Percentiles rank a stretch among this genome's conserved stretches.
Conservation (phyloP, 2,888 invertebrate species). For the Yponomeuta malinellus region DNA sequence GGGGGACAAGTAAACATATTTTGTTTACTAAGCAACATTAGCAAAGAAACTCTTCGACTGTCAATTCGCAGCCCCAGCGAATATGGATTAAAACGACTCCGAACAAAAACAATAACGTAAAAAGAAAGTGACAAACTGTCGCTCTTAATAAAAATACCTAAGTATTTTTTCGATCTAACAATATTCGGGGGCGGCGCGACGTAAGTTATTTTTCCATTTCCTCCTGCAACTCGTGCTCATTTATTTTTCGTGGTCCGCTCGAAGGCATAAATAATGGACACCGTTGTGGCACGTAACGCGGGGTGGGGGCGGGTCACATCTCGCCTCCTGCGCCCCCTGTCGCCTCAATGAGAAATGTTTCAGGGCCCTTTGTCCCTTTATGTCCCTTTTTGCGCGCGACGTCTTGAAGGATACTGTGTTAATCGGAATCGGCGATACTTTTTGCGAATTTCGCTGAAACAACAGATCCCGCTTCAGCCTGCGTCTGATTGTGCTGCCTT, state of each 20-base stretch:
- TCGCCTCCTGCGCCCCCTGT: constrained; percentile 37
- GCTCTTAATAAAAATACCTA: constrained; percentile 8
- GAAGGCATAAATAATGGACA: constrained; percentile 72
- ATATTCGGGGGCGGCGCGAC: background rate
- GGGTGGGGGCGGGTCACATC: constrained; percentile 32
- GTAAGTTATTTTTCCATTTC: constrained; percentile 50
- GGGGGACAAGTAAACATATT: background rate
- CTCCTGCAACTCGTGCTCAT: constrained; percentile 53
- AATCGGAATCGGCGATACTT: constrained; percentile 63
- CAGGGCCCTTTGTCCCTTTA: constrained; percentile 63
- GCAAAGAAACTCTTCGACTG: background rate
- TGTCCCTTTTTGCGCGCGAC: constrained; percentile 67
- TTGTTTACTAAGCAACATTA: background rate
- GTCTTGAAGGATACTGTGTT: constrained; percentile 73
- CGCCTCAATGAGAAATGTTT: constrained; percentile 68
- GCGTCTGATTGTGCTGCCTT: background rate
- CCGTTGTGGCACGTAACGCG: constrained; percentile 51
- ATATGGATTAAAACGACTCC: background rate
- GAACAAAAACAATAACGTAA: constrained; percentile 5
- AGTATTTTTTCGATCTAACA: background rate
- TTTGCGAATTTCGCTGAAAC: constrained; percentile 50
- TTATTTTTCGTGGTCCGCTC: constrained; percentile 69
- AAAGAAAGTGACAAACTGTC: constrained; percentile 13
- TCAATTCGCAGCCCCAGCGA: background rate
- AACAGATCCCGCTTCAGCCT: constrained; percentile 28